A percentile compares a stretch with the other conserved stretches of the same genome.
Conservation (phyloP, 2,888 invertebrate genomes). For the Cataglyphis livida region DNA sequence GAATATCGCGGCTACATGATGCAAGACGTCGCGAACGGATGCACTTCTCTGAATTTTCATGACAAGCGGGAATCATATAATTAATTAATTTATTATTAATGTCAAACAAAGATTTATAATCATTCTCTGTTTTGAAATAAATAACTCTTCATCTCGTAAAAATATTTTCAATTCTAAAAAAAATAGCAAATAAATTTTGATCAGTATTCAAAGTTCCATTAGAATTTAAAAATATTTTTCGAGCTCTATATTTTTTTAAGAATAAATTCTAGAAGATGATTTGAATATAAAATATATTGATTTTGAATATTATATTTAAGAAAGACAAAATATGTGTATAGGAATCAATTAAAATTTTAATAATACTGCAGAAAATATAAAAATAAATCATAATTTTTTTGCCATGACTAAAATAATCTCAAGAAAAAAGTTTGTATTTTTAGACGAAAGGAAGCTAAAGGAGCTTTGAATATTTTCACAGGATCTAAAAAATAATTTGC, state of each 20-base stretch:
- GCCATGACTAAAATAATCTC: neutral
- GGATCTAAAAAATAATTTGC: neutral
- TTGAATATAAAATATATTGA: neutral
- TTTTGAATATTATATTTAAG: neutral
- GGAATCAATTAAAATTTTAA: neutral
- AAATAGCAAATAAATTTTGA: neutral
- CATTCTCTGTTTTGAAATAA: neutral
- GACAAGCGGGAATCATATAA: neutral
- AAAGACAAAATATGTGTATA: neutral
- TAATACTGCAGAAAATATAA: neutral
- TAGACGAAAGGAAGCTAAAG: neutral
- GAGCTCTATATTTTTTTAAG: neutral
- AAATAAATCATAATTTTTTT: neutral
- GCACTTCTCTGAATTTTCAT: constrained; percentile 2
- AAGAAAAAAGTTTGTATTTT: neutral
- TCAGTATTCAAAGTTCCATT: neutral
- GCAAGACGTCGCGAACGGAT: neutral
- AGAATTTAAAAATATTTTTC: neutral
- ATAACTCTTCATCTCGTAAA: neutral
- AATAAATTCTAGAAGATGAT: neutral
- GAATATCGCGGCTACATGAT: constrained; percentile 19
- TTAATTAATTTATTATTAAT: neutral
- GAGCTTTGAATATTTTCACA: neutral
- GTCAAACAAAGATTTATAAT: neutral
- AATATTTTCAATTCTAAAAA: neutral